These are phyloP conservation scores for Philonicus albiceps DNA, from an alignment of 2,888 invertebrate species.

Conservation along the genomic window DNA sequence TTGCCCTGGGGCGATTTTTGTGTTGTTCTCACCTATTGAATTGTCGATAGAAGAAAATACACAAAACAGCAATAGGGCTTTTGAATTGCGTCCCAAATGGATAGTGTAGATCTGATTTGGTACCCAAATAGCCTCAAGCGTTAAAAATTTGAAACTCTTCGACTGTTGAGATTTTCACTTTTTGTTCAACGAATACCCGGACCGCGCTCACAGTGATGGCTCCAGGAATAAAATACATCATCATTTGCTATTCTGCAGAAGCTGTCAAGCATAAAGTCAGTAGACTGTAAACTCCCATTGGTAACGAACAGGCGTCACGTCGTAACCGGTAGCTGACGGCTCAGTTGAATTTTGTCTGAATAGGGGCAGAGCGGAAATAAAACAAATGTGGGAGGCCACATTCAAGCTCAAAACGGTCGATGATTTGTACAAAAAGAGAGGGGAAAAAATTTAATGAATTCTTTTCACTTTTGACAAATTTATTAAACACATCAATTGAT, in stretches of 20 bases:
- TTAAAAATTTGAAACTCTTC: neutral
- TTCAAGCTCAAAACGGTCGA: neutral
- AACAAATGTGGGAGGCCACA: constrained; percentile 5
- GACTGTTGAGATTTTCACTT: constrained; percentile 17
- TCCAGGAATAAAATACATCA: constrained; percentile 13
- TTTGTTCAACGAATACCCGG: neutral
- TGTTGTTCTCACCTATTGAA: neutral
- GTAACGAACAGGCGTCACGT: neutral
- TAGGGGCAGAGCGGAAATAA: constrained; percentile 25
- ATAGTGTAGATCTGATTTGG: neutral
- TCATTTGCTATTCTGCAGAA: neutral
- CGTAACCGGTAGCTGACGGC: neutral
- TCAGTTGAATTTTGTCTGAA: neutral
- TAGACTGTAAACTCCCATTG: neutral
- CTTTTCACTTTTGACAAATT: neutral
- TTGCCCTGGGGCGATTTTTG: neutral
- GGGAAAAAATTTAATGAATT: neutral
- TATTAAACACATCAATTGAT: neutral
- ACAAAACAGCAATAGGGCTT: neutral
- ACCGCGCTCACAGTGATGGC: neutral
- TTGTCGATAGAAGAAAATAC: neutral
- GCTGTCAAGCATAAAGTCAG: constrained; percentile 32
- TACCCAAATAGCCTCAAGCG: neutral
- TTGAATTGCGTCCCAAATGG: neutral
- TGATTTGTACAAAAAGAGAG: neutral